phyloP scores from a whole-genome alignment of 2,797 vertebrate species.

The Helarctos malayanus region DNA sequence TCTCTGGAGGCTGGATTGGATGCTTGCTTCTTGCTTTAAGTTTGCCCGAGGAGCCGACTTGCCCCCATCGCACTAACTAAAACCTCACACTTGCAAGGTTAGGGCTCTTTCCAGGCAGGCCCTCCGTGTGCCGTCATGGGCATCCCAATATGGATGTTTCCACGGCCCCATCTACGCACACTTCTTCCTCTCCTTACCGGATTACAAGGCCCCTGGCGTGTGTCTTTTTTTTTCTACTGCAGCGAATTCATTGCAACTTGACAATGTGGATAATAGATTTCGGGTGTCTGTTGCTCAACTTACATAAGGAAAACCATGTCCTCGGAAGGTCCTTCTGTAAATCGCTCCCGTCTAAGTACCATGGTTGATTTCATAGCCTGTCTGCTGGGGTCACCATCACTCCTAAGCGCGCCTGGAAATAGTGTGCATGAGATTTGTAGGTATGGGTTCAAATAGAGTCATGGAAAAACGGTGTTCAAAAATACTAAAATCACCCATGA shows the following conservation, averaged over 20 bases:
- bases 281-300: not conserved
- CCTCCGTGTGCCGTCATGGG: accelerated
- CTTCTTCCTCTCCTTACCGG: not conserved
- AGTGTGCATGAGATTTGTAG: not conserved
- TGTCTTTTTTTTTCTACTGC: not conserved
- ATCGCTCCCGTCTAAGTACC: not conserved
- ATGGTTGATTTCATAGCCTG: not conserved
- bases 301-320: not conserved
- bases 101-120: not conserved
- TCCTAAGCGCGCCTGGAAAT: not conserved
- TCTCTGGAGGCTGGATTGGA: not conserved
- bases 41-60: not conserved
- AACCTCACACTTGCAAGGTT: not conserved
- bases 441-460: not conserved
- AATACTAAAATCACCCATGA: not conserved
- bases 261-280: not conserved
- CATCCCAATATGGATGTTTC: too few relatives aligned
- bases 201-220: not conserved
- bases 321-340: not conserved
- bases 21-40: not conserved
- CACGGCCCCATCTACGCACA: not conserved
- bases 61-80: not conserved
- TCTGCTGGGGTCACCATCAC: not conserved
- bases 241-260: not conserved
- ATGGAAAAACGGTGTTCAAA: not conserved